These are phyloP conservation scores for Podarcis cretensis DNA, from an alignment of 2,113 vertebrate species.

Conservation along the genomic window DNA sequence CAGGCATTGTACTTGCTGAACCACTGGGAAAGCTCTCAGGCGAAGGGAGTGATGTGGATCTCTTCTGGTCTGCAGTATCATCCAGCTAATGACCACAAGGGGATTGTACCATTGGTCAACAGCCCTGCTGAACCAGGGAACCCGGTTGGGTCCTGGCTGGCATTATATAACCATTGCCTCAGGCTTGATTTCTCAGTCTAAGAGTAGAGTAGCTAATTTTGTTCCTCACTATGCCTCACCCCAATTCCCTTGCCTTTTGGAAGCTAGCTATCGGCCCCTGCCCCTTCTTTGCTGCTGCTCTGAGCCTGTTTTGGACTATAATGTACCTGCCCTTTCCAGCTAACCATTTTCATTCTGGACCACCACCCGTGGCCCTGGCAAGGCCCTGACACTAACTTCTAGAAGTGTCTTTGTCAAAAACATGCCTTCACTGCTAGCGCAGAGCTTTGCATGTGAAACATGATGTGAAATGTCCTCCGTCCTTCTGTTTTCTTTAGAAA, in stretches of 20 bases:
- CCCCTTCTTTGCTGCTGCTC: not conserved
- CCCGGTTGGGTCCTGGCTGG: not conserved
- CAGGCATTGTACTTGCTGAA: not conserved
- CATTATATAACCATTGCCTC: not conserved
- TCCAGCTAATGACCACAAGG: not conserved
- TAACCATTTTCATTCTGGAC: not conserved
- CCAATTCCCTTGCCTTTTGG: not conserved
- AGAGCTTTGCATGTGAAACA: not conserved
- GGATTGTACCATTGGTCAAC: not conserved
- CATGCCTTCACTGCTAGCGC: not conserved
- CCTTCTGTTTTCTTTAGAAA: not conserved
- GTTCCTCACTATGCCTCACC: not conserved
- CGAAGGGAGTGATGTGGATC: not conserved
- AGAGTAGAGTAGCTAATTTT: not conserved
- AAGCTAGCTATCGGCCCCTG: not conserved
- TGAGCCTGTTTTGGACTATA: not conserved
- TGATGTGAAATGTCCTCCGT: not conserved
- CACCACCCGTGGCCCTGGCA: not conserved
- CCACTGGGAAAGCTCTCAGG: not conserved
- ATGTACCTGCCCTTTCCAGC: not conserved
- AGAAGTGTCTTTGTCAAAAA: not conserved
- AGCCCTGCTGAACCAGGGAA: not conserved
- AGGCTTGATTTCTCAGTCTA: not conserved
- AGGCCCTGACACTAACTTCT: not conserved
- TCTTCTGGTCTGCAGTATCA: not conserved